These are phyloP conservation scores for Ceratitis capitata DNA, from an alignment of 1,140 invertebrate species.

Conservation along the genomic window DNA sequence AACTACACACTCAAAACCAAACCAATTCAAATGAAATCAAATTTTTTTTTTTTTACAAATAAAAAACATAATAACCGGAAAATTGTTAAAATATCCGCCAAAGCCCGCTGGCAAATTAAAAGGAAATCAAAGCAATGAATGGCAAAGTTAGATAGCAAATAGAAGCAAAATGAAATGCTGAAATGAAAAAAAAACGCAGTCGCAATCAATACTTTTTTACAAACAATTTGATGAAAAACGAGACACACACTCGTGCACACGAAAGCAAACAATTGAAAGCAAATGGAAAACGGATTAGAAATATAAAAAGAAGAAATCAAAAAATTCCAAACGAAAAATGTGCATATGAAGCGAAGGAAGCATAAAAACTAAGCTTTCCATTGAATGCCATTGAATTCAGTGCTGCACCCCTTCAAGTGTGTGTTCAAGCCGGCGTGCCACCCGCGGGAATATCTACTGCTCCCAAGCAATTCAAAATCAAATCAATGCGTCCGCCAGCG, in stretches of 20 bases:
- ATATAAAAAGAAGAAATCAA: neutral
- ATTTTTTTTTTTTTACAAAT: neutral
- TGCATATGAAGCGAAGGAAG: neutral
- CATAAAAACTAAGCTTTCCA: constrained; percentile 10
- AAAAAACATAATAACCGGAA: constrained; percentile 15
- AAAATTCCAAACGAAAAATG: neutral
- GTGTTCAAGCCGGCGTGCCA: neutral
- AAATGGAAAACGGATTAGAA: constrained; percentile 27
- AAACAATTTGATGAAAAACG: neutral
- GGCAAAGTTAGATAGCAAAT: constrained; percentile 21
- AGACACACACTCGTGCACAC: neutral
- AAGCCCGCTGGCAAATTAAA: constrained; percentile 21
- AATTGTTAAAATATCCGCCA: constrained; percentile 19
- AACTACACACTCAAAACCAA: neutral
- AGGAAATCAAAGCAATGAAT: constrained; percentile 24
- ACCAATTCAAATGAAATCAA: neutral
- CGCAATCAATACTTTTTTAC: constrained; percentile 13
- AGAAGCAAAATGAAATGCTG: neutral
- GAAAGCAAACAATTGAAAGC: neutral
- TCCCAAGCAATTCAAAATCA: constrained; percentile 5
- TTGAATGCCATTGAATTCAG: constrained; percentile 8
- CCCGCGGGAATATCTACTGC: neutral
- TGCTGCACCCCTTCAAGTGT: constrained; percentile 4
- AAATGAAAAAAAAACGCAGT: neutral
- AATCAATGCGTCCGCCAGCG: neutral